Conservation (phyloP, 1,140 invertebrate genomes). For the Hyphantria cunea region DNA sequence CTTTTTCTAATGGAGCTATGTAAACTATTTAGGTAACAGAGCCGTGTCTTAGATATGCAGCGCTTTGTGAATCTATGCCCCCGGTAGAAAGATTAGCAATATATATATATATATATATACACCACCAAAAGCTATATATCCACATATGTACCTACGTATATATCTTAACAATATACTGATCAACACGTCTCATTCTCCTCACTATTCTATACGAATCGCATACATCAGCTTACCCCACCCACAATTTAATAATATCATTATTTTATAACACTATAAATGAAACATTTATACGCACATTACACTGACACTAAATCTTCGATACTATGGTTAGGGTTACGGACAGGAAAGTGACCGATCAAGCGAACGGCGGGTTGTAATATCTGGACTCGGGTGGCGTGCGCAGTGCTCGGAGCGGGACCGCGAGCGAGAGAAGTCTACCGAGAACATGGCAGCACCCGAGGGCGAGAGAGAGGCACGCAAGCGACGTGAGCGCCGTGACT, state of each 20-base stretch:
- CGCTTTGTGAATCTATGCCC: constrained; percentile 18
- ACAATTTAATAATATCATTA: constrained; percentile 21
- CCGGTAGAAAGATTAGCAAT: constrained; percentile 13
- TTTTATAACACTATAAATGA: constrained; percentile 16
- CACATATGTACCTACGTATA: constrained; percentile 30
- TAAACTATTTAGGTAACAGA: constrained; percentile 20
- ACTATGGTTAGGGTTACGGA: constrained; percentile 70
- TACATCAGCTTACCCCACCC: constrained; percentile 29
- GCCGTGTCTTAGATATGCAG: constrained; percentile 19
- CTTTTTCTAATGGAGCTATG: constrained; percentile 18
- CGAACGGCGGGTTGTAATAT: constrained; percentile 72
- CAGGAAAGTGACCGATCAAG: constrained; percentile 70
- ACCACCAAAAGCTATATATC: constrained; percentile 21
- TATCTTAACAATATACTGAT: constrained; percentile 25
- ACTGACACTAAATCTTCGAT: constrained; percentile 56
- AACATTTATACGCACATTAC: constrained; percentile 30
- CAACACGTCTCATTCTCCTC: constrained; percentile 26
- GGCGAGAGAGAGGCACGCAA: constrained; percentile 83
- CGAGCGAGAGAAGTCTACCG: constrained; percentile 52
- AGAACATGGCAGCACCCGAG: constrained; percentile 74
- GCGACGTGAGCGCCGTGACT: constrained; percentile 90
- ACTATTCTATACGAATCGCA: constrained; percentile 27
- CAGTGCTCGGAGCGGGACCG: constrained; percentile 68
- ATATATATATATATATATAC: constrained; percentile 17
- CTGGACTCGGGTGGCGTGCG: constrained; percentile 71